Evolutionary conservation across 1,140 invertebrate species (phyloP), one percentile per base, ranked within the genome.

Genomic region (Elymnias hypermnestra): DNA sequence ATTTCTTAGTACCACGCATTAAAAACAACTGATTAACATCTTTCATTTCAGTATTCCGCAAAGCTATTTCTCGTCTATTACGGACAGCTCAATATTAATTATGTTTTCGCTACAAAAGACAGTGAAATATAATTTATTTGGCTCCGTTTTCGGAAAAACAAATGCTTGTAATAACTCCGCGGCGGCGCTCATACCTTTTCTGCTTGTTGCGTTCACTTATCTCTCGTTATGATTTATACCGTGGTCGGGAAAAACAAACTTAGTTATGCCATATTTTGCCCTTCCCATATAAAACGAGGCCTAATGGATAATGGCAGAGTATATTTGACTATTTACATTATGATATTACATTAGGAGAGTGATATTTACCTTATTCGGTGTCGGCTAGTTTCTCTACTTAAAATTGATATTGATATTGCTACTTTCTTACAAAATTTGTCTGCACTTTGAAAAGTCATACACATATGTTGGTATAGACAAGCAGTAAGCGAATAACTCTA

Each of bases 171-270:
- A 33, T 33, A 33, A 33, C 29, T 33, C 29, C 14, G 12, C 29
- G 29, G 29, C 5, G 29, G 1, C n/a, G 19, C 6, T 21, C 19
- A 5, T 9, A 10, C 8, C 29, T 9, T 33, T 33, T 33, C 29
- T 33, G 29, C 29, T 33, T 33, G 29, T 33, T 33, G 29, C 29
- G 29, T 33, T 33, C 29, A 33, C 29, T 33, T 33, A 33, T 33
- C 29, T 33, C 29, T 14, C 10, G 29, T 15, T 33, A 33, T 33
- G 29, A 33, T 33, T 33, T 15, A 33, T 33, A 15, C 29, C 29
- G 10, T 33, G 5, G 29, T n/a, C 13, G 29, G 29, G 29, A 33
- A 33, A 33, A 33, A 33, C 29, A 33, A 33, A 33, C 29, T 33
- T 33, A 15, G 13, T 33, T 33, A 33, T 33, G 29, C 29, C 29